phyloP scores from a whole-genome alignment of 2,797 vertebrate genomes.

The Sardinella longiceps region DNA sequence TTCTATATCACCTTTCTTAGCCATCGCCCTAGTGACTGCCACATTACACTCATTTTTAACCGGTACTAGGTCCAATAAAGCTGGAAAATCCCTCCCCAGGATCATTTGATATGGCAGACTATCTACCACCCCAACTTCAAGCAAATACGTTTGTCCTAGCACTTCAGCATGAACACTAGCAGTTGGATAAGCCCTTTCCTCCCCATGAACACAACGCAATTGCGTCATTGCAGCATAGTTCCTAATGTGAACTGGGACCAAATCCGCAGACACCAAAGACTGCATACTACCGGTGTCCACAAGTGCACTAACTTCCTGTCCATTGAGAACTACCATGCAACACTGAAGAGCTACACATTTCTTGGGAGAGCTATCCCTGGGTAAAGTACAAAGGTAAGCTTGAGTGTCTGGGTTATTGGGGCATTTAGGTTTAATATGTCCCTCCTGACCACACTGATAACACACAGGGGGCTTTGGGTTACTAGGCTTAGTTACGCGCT shows the following conservation, averaged over 20 bases:
- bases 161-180: neutral
- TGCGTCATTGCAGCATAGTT: too few species aligned
- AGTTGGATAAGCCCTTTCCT: neutral
- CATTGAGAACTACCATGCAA: neutral
- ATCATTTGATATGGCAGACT: too few species aligned
- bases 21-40: neutral
- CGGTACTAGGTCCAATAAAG: too few species aligned
- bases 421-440: neutral
- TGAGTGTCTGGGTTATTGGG: neutral
- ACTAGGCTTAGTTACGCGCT: neutral
- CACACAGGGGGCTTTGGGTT: neutral
- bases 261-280: too few species aligned
- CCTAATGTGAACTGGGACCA: too few species aligned
- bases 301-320: too few species aligned
- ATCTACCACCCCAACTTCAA: too few species aligned
- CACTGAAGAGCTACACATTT: neutral
- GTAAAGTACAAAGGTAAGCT: neutral
- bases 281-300: too few species aligned
- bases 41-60: neutral
- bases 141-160: too few species aligned
- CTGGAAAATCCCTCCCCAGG: too few species aligned
- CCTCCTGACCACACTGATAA: neutral
- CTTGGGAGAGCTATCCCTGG: neutral
- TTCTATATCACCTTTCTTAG: neutral
- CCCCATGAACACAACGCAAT: too few species aligned